Percentiles rank a stretch among this genome's conserved stretches.
These are phyloP conservation scores for Actinia tenebrosa DNA, from an alignment of 64 coral and sea anemone species.

Conservation along the genomic window DNA sequence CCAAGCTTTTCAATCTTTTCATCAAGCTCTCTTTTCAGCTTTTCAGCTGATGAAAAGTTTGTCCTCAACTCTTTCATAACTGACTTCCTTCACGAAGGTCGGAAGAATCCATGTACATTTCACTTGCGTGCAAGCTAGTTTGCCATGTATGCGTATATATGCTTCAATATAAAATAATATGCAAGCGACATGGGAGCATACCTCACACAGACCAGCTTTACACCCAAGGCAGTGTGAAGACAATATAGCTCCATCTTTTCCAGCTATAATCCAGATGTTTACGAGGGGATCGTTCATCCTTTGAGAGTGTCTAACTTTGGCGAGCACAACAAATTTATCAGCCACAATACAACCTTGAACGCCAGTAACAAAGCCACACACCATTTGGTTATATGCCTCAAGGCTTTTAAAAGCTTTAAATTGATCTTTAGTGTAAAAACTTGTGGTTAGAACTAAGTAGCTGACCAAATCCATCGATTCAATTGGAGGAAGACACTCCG, in stretches of 20 bases:
- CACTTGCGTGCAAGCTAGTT: slow-evolving; percentile 13
- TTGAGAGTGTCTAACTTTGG: slow-evolving; percentile 15
- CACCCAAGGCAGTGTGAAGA: not conserved
- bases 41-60: too few species aligned
- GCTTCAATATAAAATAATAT: not conserved
- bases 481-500: slow-evolving; percentile 11
- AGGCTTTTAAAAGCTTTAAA: not conserved
- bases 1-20: too few species aligned
- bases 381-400: not conserved
- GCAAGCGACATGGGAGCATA: not conserved
- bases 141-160: not conserved
- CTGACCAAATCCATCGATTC: slow-evolving; percentile 32
- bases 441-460: slow-evolving; percentile 37
- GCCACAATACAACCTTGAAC: slow-evolving; percentile 8
- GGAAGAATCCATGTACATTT: slow-evolving; percentile 5
- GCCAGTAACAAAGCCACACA: not conserved
- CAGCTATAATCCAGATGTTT: not conserved
- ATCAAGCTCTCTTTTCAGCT: too few species aligned
- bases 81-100: not conserved
- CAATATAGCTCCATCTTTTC: not conserved
- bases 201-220: not conserved
- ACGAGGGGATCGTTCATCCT: not conserved
- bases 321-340: slow-evolving; percentile 18
- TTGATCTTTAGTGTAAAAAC: slow-evolving; percentile 27
- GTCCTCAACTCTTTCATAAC: too few species aligned